Base-by-base conservation (phyloP, 1,140 invertebrate genomes). In the Drosophila serrata region DNA sequence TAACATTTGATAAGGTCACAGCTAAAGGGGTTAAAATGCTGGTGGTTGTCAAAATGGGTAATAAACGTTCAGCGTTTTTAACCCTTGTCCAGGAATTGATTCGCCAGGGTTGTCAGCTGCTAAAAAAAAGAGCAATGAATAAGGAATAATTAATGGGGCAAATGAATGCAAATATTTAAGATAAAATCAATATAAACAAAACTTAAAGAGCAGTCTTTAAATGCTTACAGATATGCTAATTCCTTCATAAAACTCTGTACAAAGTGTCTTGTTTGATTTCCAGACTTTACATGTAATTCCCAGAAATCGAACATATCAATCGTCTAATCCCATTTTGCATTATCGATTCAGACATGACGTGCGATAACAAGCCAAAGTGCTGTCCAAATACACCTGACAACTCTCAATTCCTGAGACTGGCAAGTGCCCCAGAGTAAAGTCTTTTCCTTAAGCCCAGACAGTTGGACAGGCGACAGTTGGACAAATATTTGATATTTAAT, bases 1-100 rank as follows among this genome's bases (percentile, higher is more conserved):
- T 65, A 70, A 82, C 80, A 90, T 84, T 84, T 85, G 81, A 90
- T 88, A 84, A 90, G 81, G 62, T 45, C 61, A 19, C 24, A 46
- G n/a, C 61, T 31, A 29, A 70, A 72, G 51, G 62, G 65, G 65
- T 72, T 70, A 78, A 62, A 4, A n/a, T n/a, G 22, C 22, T 46
- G 45, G 73, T 62, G 62, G 58, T 75, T 75, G 82, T 76, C 60
- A 86, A 79, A 86, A 67, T 75, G 82, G 82, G 65, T 42, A 81
- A 85, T 85, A 80, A 78, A 65, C 55, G 46, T 77, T 82, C 46
- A 62, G 29, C 48, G 57, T 67, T 87, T 73, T 68, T 58, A 51
- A 68, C 51, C 62, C 72, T 51, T 56, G 55, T 56, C 61, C 61
- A 59, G 68, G 59, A 87, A 87, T 75, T 45, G 70, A 86, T 86